Conservation (phyloP, 2,888 invertebrate species). For the Orthonevra nobilis region DNA sequence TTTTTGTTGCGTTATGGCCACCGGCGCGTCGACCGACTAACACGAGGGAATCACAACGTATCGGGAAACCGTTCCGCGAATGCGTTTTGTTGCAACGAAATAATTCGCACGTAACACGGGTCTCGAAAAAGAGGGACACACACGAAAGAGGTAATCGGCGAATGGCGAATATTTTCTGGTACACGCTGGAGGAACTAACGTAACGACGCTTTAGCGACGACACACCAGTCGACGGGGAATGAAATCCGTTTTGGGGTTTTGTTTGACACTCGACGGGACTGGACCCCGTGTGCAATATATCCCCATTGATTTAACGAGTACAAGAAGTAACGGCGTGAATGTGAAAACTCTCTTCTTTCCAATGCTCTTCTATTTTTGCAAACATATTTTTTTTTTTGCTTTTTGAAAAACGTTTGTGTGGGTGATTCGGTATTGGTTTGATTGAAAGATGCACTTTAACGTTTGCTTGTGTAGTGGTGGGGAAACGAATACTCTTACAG, state of each 20-base stretch:
- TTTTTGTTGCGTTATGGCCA: background rate
- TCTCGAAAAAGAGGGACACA: slow-evolving; percentile 4
- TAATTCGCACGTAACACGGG: slow-evolving; percentile 6
- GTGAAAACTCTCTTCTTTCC: slow-evolving; percentile 44
- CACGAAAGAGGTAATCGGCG: slow-evolving; percentile 42
- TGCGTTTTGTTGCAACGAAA: slow-evolving; percentile 22
- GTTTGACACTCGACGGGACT: slow-evolving; percentile 64
- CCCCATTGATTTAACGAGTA: slow-evolving; percentile 25
- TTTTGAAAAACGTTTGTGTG: too few species aligned
- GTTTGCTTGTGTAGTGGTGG: background rate
- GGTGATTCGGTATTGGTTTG: too few species aligned
- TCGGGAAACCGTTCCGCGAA: slow-evolving; percentile 43
- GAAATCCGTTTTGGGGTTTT: slow-evolving; percentile 71
- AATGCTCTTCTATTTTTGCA: slow-evolving; percentile 18
- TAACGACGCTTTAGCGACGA: slow-evolving; percentile 61
- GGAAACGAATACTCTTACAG: slow-evolving; percentile 2
- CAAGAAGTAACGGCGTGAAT: slow-evolving; percentile 11
- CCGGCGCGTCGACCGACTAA: slow-evolving; percentile 3
- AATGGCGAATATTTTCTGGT: slow-evolving; percentile 9
- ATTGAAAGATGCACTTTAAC: slow-evolving; percentile 17
- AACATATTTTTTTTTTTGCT: too few species aligned
- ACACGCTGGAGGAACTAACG: slow-evolving; percentile 51
- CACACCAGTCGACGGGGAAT: slow-evolving; percentile 71
- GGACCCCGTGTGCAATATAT: slow-evolving; percentile 59
- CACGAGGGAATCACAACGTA: slow-evolving; percentile 50